Conservation (phyloP, 2,113 vertebrate species). For the Carassius gibelio region DNA sequence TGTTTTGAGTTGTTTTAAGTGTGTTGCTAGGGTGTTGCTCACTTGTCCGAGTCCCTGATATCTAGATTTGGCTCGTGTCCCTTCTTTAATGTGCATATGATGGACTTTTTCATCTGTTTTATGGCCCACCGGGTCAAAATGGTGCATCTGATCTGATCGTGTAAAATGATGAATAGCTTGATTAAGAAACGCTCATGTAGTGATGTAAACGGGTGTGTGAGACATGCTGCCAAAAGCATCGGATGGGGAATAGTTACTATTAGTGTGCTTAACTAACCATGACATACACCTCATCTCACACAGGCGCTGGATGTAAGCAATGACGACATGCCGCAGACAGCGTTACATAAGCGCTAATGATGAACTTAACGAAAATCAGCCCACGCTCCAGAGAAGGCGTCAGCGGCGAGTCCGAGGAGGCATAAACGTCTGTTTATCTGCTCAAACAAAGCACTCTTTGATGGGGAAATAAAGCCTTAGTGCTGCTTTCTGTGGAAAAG, state of each 20-base stretch:
- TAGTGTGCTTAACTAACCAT: slow-evolving; percentile 45
- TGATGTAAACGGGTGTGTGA: slow-evolving; percentile 54
- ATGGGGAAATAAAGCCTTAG: neutral
- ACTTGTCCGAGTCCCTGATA: neutral
- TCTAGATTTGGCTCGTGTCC: neutral
- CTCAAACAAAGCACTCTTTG: slow-evolving; percentile 2
- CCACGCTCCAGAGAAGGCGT: neutral
- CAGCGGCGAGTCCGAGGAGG: neutral
- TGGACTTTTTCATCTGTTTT: neutral
- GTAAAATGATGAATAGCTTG: neutral
- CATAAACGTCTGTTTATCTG: neutral
- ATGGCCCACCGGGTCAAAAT: neutral
- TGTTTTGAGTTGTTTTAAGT: too few species aligned
- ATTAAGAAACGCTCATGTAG: neutral
- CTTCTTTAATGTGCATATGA: neutral
- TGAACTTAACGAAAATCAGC: slow-evolving; percentile 41
- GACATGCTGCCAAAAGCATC: slow-evolving; percentile 42
- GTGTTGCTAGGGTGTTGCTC: neutral
- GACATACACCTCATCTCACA: slow-evolving; percentile 40
- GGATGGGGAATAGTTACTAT: slow-evolving; percentile 55
- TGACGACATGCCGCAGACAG: slow-evolving; percentile 59
- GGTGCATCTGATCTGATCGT: neutral
- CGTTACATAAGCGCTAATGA: slow-evolving; percentile 68
- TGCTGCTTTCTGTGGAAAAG: neutral
- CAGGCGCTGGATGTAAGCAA: slow-evolving; percentile 52